phyloP scores from a whole-genome alignment of 2,888 invertebrate genomes.

The Melieria omissa region DNA sequence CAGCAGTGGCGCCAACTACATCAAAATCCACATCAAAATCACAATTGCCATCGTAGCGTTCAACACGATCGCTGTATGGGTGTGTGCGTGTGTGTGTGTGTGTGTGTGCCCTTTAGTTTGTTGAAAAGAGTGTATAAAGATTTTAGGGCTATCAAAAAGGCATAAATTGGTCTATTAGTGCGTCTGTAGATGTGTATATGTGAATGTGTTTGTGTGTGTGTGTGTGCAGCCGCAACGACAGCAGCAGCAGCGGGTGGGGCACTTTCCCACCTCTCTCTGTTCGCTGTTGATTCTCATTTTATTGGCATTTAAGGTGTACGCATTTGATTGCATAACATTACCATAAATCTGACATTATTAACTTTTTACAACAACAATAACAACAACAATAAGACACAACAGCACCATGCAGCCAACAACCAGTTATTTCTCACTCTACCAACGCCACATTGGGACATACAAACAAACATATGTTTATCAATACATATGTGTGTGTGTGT shows the following conservation, averaged over 20 bases:
- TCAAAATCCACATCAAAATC: slow-evolving; percentile 31
- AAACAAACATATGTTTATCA: too few species aligned
- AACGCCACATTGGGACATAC: not conserved
- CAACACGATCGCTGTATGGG: not conserved
- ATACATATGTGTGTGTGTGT: too few species aligned
- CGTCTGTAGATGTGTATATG: not conserved
- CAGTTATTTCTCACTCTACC: not conserved
- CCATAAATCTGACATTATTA: slow-evolving; percentile 61
- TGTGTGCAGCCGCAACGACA: not conserved
- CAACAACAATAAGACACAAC: slow-evolving; percentile 16
- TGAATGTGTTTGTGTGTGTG: slow-evolving; percentile 8
- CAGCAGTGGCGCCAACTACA: slow-evolving; percentile 55
- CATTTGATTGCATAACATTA: slow-evolving; percentile 63
- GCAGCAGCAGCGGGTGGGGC: slow-evolving; percentile 6
- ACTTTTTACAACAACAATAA: slow-evolving; percentile 32
- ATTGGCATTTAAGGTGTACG: slow-evolving; percentile 61
- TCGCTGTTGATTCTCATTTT: slow-evolving; percentile 52
- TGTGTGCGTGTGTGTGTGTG: not conserved
- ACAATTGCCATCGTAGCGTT: not conserved
- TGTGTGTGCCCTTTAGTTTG: not conserved
- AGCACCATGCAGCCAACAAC: slow-evolving; percentile 1
- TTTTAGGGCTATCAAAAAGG: slow-evolving; percentile 41
- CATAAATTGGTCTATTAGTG: slow-evolving; percentile 44
- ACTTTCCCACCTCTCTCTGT: slow-evolving; percentile 17
- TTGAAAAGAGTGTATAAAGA: slow-evolving; percentile 13